Evolutionary conservation across 2,113 vertebrate species (phyloP), one percentile per base, ranked within the genome.

Genomic region (Alligator mississippiensis): DNA sequence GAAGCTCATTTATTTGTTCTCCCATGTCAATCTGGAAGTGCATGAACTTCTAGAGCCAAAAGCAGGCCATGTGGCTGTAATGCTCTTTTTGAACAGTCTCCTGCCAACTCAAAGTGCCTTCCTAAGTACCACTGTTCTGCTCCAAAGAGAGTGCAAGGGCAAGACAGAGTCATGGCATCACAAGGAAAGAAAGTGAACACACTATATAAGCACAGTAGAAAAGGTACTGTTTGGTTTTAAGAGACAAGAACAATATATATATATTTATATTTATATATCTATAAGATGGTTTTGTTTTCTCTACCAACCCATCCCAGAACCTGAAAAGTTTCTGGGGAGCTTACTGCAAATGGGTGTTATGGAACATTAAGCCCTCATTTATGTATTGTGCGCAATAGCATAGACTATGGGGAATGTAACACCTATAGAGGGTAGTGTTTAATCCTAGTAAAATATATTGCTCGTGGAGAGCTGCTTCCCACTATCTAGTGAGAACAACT

Each of bases 401-500:
- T 5, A 74, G 34, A 38, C 11, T 38, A 47, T 91, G 58, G 27
- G 85, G 62, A 90, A 85, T 80, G 77, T 90, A 95, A 5, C 60
- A 82, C 64, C 55, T 55, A 58, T 61, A 61, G 38, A 82, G 22
- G 34, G 82, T 89, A 60, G 86, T 61, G 63, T 77, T 60, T 60
- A 30, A 72, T 17, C n/a, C n/a, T 28, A 66, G 64, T 54, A 34
- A 75, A 18, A 4, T 14, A 22, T 11, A 15, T 82, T 60, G 63
- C 27, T 89, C 82, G 94, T 30, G 63, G 60, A 88, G 17, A 58
- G 17, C 28, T 84, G 83, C 92, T 89, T 84, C 62, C 47, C 85
- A 85, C 75, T 61, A 80, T 76, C 78, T 89, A 94, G 94, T 88
- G 89, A 89, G 72, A 77, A 85, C 89, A 28, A 47, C 57, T 82